Percentiles rank a stretch among this genome's conserved stretches.
phyloP scores from a whole-genome alignment of 2,797 vertebrate genomes.

The Gobionotothen gibberifrons region DNA sequence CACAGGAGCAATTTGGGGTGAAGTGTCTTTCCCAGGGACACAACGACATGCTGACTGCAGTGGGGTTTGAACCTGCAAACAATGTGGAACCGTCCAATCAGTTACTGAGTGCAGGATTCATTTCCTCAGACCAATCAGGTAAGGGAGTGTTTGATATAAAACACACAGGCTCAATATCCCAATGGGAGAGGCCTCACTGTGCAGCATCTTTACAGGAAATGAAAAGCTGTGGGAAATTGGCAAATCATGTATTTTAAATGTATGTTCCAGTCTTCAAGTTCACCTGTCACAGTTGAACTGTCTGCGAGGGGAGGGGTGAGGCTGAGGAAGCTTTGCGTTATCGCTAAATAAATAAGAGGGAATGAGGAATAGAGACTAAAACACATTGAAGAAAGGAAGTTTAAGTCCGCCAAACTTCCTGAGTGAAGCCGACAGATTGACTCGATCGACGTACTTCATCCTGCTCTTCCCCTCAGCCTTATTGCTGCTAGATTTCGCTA shows the following conservation, averaged over 20 bases:
- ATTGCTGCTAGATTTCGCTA: conserved; percentile 45
- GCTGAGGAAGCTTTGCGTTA: background rate
- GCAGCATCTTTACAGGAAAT: conserved; percentile 26
- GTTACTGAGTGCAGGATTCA: conserved; percentile 19
- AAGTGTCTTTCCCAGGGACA: no score
- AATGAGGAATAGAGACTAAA: background rate
- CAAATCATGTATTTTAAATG: background rate
- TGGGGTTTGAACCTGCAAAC: no score
- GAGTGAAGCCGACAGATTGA: background rate
- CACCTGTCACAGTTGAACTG: background rate
- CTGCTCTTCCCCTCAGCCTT: conserved; percentile 23
- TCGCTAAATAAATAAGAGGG: background rate
- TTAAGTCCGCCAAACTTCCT: conserved; percentile 14
- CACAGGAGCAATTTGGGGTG: no score
- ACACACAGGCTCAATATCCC: conserved; percentile 9
- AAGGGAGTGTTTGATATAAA: conserved; percentile 8
- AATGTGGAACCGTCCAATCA: conserved; percentile 15
- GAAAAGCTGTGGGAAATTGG: background rate
- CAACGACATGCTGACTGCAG: no score
- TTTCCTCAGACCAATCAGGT: conserved; percentile 22
- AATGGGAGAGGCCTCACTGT: background rate
- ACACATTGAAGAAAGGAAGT: background rate
- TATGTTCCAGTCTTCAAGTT: conserved; percentile 7
- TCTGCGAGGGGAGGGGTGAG: background rate
- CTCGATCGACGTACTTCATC: conserved; percentile 28